phyloP scores from a whole-genome alignment of 2,113 vertebrate species.

The Heterocephalus glaber region DNA sequence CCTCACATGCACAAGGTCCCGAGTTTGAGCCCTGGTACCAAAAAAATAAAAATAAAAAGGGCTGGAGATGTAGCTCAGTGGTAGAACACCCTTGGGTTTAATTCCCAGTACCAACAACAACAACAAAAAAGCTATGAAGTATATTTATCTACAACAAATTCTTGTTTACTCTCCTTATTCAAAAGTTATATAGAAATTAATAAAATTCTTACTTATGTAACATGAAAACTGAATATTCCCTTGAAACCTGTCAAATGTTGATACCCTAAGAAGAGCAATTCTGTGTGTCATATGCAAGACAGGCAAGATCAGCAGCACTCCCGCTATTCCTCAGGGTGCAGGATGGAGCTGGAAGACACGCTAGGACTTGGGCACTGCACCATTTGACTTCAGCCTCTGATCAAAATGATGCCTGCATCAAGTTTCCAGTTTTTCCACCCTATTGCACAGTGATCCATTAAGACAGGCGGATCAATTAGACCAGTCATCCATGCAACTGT shows the following conservation, averaged over 20 bases:
- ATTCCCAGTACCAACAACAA: neutral
- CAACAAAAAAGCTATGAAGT: neutral
- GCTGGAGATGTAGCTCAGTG: neutral
- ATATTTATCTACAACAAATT: neutral
- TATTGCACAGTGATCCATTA: slow-evolving; percentile 43
- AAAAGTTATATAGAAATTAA: slow-evolving; percentile 38
- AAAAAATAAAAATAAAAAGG: neutral
- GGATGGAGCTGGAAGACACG: neutral
- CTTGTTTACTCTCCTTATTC: neutral
- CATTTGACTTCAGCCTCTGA: slow-evolving; percentile 49
- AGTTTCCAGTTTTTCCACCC: slow-evolving; percentile 47
- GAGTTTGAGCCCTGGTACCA: too few species aligned
- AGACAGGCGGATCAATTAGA: slow-evolving; percentile 53
- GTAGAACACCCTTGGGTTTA: neutral
- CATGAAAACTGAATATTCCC: neutral
- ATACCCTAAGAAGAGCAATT: neutral
- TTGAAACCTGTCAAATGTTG: neutral
- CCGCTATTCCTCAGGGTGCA: neutral
- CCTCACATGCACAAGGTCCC: too few species aligned
- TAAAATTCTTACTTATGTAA: neutral
- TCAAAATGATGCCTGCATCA: slow-evolving; percentile 28
- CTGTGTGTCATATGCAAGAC: neutral
- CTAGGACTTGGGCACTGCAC: neutral
- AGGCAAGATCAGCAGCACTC: neutral
- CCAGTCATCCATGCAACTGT: slow-evolving; percentile 54